phyloP scores from a whole-genome alignment of 2,888 invertebrate species.

The Pimpla rufipes region DNA sequence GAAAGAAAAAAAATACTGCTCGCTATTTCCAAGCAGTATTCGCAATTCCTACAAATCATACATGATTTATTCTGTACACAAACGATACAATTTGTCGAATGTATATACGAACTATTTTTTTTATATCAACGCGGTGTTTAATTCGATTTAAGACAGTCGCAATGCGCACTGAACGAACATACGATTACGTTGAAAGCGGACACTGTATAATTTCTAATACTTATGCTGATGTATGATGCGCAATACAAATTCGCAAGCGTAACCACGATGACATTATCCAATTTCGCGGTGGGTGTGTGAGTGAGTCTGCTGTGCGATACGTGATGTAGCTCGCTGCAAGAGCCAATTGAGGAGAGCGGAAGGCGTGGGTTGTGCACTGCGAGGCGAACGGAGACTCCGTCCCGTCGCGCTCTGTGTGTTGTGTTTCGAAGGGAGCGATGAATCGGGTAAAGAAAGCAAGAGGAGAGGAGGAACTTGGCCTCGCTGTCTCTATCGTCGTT shows the following conservation, averaged over 20 bases:
- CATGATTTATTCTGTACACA: no score
- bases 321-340: constrained; percentile 62
- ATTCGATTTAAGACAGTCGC: neutral
- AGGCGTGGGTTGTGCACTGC: constrained; percentile 77
- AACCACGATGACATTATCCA: constrained; percentile 53
- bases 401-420: constrained; percentile 12
- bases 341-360: constrained; percentile 77
- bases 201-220: neutral
- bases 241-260: constrained; percentile 23
- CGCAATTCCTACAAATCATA: no score
- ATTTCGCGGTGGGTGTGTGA: constrained; percentile 47
- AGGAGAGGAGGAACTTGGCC: constrained; percentile 8
- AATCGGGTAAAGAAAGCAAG: constrained; percentile 50
- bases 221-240: neutral
- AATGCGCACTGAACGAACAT: neutral
- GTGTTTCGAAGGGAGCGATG: constrained; percentile 36
- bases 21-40: no score
- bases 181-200: neutral
- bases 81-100: no score
- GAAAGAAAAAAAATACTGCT: no score
- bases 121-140: no score
- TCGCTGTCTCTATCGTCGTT: constrained; percentile 13
- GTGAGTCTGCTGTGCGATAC: constrained; percentile 22
- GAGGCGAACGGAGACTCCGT: constrained; percentile 6
- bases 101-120: neutral